Evolutionary conservation across 2,113 vertebrate species (phyloP).

Genomic region (Nothocercus nigrocapillus): DNA sequence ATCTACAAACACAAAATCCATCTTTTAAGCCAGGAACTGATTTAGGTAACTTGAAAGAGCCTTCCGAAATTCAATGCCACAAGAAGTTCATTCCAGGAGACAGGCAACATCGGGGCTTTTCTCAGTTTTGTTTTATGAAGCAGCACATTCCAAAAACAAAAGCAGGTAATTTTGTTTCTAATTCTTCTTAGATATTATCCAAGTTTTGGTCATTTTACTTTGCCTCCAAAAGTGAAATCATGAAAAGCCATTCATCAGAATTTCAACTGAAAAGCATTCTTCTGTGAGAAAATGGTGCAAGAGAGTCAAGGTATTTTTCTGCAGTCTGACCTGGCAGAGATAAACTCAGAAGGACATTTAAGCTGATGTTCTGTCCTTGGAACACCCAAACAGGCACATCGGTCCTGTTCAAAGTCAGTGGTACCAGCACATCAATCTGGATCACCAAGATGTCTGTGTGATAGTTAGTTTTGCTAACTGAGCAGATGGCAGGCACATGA

Average conservation of each 20-base stretch:
- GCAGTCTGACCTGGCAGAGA: not conserved
- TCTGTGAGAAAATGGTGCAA: accelerated
- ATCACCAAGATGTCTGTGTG: not conserved
- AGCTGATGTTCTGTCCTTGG: not conserved
- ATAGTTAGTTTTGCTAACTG: conserved; percentile 12
- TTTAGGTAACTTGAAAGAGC: not conserved
- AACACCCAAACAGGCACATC: not conserved
- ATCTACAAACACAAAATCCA: conserved; percentile 64
- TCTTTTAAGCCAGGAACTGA: not conserved
- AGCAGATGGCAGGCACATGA: conserved; percentile 55
- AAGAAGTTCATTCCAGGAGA: not conserved
- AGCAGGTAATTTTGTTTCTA: not conserved
- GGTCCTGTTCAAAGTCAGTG: not conserved
- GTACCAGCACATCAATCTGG: not conserved
- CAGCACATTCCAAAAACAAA: accelerated
- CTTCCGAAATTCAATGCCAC: not conserved
- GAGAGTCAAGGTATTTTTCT: accelerated
- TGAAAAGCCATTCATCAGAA: not conserved
- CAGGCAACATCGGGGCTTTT: accelerated
- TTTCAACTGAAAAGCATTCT: accelerated
- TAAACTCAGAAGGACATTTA: accelerated
- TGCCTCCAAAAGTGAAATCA: not conserved
- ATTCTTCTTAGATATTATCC: accelerated
- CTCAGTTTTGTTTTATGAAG: not conserved
- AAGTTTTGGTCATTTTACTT: not conserved